Evolutionary conservation across 2,797 vertebrate species (phyloP), one percentile per base, ranked within the genome.

Genomic region (Acrossocheilus fasciatus): DNA sequence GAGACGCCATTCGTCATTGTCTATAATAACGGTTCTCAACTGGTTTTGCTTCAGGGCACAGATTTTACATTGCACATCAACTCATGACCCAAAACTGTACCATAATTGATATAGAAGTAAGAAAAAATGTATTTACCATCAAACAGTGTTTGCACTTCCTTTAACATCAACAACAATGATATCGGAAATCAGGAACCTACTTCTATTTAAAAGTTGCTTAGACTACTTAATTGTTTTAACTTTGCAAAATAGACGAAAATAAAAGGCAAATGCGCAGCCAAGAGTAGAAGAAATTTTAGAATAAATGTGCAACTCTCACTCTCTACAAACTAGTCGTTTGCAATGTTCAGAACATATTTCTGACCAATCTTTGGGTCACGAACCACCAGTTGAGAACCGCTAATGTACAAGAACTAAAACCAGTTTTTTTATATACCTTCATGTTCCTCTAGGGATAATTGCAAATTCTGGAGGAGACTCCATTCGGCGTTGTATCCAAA

Each of bases 391-490:
- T 80, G 14, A 62, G 52, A 73, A 36, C 18, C 36, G 52, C 34
- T 74, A 15, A 4, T 78, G 2, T 69, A 30, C 52, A 81, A 64
- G 14, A 54, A 26, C 26, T 75, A 20, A 69, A 41, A 66, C 18
- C 23, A 26, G 4, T 26, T 66, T 26, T 26, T 26, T 26, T 26
- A 26, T 26, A 26, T 26, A 26, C 26, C 68, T 64, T 75, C 10
- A 73, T 82, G 73, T 83, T 47, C n/a, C 36, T 70, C 74, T 84
- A 96, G 96, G 95, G 94, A 92, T 91, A 88, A 91, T 84, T 91
- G 89, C 43, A 79, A 89, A 93, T 91, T 88, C 94, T 90, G 94
- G 93, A 91, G 94, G 91, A 91, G 92, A 87, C 23, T 89, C 86
- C 62, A 84, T 89, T 3, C 94, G 94, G 91, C 94, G 87, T 91